These are phyloP conservation scores for Dastarcus helophoroides DNA, from an alignment of 2,888 invertebrate genomes.

Conservation along the genomic window DNA sequence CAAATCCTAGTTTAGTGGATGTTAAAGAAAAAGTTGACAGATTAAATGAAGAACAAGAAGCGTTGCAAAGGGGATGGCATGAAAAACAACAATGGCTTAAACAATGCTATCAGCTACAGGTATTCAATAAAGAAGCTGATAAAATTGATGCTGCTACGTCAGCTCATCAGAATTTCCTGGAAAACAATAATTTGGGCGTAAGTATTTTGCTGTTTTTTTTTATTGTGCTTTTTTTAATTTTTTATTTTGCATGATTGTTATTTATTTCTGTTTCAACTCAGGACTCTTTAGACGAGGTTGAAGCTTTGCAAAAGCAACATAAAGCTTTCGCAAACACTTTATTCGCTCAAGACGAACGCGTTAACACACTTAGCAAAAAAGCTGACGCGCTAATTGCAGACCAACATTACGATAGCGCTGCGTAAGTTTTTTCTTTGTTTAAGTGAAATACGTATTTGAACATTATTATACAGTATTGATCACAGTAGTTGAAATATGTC, in stretches of 20 bases:
- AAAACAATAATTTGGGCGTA: constrained; percentile 77
- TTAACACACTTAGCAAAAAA: constrained; percentile 69
- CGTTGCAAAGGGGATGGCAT: constrained; percentile 69
- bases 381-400: constrained; percentile 71
- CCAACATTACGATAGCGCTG: constrained; percentile 68
- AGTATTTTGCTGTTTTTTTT: constrained; percentile 26
- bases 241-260: constrained; percentile 7
- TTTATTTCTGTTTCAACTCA: constrained; percentile 26
- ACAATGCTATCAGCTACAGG: constrained; percentile 79
- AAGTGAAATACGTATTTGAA: too few relatives aligned
- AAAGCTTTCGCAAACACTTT: constrained; percentile 88
- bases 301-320: constrained; percentile 84
- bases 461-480: too few relatives aligned
- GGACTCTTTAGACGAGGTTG: constrained; percentile 83
- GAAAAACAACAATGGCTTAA: constrained; percentile 77
- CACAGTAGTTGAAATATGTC: too few relatives aligned
- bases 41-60: constrained; percentile 62
- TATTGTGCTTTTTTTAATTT: constrained; percentile 1
- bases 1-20: constrained; percentile 64
- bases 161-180: constrained; percentile 87
- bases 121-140: constrained; percentile 92
- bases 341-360: constrained; percentile 83
- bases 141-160: constrained; percentile 92
- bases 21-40: constrained; percentile 64
- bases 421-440: constrained; percentile 44